Conservation (phyloP, 2,888 invertebrate genomes). For the Brassicogethes aeneus region DNA sequence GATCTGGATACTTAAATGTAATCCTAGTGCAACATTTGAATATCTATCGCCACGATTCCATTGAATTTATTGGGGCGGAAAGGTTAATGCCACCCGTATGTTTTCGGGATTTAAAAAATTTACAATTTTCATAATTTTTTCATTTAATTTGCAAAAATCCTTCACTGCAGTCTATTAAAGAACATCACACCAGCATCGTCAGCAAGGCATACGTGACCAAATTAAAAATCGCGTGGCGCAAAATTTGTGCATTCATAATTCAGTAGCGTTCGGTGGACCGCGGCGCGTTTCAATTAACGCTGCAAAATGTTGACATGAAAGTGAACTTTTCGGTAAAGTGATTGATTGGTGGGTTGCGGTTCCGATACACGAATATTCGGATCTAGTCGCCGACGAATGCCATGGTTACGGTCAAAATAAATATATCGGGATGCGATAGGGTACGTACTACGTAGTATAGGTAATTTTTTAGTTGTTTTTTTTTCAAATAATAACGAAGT, state of each 20-base stretch:
- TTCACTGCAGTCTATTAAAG: too few relatives aligned
- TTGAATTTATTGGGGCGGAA: too few relatives aligned
- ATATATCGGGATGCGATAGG: slow-evolving; percentile 16
- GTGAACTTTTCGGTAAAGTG: not conserved
- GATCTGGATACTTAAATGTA: too few relatives aligned
- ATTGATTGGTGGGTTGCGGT: not conserved
- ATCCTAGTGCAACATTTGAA: too few relatives aligned
- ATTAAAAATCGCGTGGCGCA: slow-evolving; percentile 21
- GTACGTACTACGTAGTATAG: slow-evolving; percentile 15
- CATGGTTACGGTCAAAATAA: slow-evolving; percentile 23
- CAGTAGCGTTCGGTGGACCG: not conserved
- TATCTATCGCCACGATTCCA: too few relatives aligned
- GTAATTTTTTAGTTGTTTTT: too few relatives aligned
- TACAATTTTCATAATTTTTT: too few relatives aligned
- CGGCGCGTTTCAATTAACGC: not conserved
- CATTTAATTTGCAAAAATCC: too few relatives aligned
- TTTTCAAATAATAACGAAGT: too few relatives aligned
- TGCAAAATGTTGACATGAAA: slow-evolving; percentile 1
- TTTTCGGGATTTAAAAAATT: too few relatives aligned
- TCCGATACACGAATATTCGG: not conserved
- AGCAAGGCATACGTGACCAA: slow-evolving; percentile 21
- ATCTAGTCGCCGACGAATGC: slow-evolving; percentile 10
- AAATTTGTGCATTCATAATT: slow-evolving; percentile 22
- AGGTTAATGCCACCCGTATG: too few relatives aligned
- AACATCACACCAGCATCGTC: too few relatives aligned